A percentile compares a stretch with the other conserved stretches of the same genome.
These are phyloP conservation scores for Maniola hyperantus DNA, from an alignment of 2,888 invertebrate species.

Conservation along the genomic window DNA sequence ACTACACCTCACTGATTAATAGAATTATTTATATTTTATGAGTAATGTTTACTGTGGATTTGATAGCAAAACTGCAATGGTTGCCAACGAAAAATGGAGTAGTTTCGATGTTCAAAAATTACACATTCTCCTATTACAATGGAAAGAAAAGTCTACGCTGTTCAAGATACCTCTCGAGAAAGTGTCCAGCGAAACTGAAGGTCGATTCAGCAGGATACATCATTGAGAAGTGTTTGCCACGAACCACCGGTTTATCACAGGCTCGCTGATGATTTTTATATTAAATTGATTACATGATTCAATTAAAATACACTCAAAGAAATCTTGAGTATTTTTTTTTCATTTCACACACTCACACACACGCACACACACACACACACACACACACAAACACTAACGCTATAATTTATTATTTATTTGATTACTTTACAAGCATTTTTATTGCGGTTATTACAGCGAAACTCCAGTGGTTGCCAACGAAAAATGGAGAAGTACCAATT, in stretches of 20 bases:
- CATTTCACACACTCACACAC: no score
- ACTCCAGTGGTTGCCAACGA: slow-evolving; percentile 10
- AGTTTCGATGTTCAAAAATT: background rate
- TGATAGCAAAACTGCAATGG: slow-evolving; percentile 16
- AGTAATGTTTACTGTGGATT: background rate
- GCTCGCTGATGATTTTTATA: slow-evolving; percentile 29
- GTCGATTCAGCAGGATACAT: slow-evolving; percentile 37
- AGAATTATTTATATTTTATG: background rate
- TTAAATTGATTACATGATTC: slow-evolving; percentile 11
- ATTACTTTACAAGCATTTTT: background rate
- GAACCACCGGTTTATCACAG: slow-evolving; percentile 37
- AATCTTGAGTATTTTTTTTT: no score
- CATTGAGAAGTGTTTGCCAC: slow-evolving; percentile 34
- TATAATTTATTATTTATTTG: no score
- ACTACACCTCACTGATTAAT: background rate
- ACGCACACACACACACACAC: no score
- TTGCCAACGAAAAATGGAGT: background rate
- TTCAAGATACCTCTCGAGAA: slow-evolving; percentile 39
- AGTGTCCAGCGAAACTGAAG: slow-evolving; percentile 43
- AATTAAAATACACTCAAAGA: background rate
- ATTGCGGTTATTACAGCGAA: background rate
- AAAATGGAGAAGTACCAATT: slow-evolving; percentile 20
- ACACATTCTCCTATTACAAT: slow-evolving; percentile 5
- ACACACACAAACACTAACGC: no score
- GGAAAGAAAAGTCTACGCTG: slow-evolving; percentile 41